Conservation (phyloP, 2,797 vertebrate genomes). For the Rhinichthys osculus region DNA sequence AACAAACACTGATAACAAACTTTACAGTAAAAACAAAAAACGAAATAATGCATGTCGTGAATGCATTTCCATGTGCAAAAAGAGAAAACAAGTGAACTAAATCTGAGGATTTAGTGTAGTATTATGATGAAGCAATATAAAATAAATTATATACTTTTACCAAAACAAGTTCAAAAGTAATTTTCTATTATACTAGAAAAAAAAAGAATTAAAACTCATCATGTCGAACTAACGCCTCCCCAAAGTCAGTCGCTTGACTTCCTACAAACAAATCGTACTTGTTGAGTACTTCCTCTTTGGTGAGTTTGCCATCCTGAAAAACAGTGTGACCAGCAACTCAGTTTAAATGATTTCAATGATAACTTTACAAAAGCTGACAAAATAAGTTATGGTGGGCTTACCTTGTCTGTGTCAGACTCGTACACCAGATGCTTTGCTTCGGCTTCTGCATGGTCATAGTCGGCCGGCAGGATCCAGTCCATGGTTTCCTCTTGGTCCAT, state of each 20-base stretch:
- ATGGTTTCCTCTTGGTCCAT: constrained; percentile 93
- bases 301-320: constrained; percentile 87
- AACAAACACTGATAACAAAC: not conserved
- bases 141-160: constrained; percentile 81
- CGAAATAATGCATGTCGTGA: not conserved
- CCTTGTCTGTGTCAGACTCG: constrained; percentile 89
- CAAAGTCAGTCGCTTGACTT: constrained; percentile 94
- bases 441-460: constrained; percentile 89
- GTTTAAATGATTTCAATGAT: not conserved
- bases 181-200: constrained; percentile 46
- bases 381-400: constrained; percentile 52
- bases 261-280: constrained; percentile 93
- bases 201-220: constrained; percentile 84
- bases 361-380: not conserved
- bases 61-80: constrained; percentile 30
- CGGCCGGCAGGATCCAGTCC: constrained; percentile 92
- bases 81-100: constrained; percentile 62
- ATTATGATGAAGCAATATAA: constrained; percentile 70
- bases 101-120: constrained; percentile 64
- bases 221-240: constrained; percentile 88
- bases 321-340: not conserved
- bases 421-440: constrained; percentile 91
- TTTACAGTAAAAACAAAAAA: constrained; percentile 29
- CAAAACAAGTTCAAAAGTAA: constrained; percentile 60
- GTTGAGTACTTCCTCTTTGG: constrained; percentile 86